Conservation (phyloP, 2,113 vertebrate genomes). For the Rhineura floridana region DNA sequence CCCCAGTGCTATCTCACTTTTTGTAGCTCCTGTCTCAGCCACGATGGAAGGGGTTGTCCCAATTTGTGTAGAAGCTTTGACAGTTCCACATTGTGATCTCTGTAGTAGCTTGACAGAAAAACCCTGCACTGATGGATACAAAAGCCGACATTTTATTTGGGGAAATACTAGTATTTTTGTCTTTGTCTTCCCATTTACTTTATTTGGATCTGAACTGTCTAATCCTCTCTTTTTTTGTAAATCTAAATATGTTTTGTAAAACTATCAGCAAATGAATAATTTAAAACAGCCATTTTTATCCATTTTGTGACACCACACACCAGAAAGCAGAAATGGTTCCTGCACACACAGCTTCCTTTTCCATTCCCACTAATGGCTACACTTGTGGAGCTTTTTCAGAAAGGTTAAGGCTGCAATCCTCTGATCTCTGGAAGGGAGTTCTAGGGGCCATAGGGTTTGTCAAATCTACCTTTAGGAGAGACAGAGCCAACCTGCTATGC, state of each 20-base stretch:
- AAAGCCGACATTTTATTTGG: constrained; percentile 40
- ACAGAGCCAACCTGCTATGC: no score
- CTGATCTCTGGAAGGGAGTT: no score
- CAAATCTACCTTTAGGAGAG: no score
- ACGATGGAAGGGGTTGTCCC: constrained; percentile 93
- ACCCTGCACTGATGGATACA: constrained; percentile 83
- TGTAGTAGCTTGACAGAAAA: constrained; percentile 93
- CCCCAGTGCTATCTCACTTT: constrained; percentile 87
- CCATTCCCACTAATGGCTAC: background rate
- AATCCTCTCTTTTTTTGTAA: background rate
- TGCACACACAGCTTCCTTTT: background rate
- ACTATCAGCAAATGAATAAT: background rate
- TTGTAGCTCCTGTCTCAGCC: constrained; percentile 96
- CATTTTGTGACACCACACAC: no score
- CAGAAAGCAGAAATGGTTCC: background rate
- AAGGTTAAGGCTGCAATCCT: background rate
- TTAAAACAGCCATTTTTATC: background rate
- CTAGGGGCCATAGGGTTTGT: no score
- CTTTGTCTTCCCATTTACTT: constrained; percentile 23
- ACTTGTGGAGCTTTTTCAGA: background rate
- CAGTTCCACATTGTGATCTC: constrained; percentile 94
- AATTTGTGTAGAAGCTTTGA: constrained; percentile 93
- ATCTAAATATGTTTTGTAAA: background rate
- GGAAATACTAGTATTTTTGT: constrained; percentile 13
- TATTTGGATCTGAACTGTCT: constrained; percentile 32